Conservation (phyloP, 2,113 vertebrate genomes). For the Nerophis lumbriciformis region DNA sequence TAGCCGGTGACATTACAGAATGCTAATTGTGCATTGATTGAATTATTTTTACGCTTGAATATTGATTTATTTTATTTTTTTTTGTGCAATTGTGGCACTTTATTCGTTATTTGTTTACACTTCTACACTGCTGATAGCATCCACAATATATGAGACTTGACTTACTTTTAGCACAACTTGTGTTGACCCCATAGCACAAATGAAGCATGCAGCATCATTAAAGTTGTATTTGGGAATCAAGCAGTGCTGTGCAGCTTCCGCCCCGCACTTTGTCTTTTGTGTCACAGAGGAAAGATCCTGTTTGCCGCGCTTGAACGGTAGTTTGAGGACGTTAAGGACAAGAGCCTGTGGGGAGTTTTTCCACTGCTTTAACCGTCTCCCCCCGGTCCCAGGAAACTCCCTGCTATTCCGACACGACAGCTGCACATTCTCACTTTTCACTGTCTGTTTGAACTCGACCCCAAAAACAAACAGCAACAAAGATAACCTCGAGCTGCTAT, state of each 20-base stretch:
- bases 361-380: slow-evolving; percentile 41
- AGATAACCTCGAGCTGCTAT: background rate
- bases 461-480: slow-evolving; percentile 10
- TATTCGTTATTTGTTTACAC: too few relatives aligned
- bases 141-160: too few relatives aligned
- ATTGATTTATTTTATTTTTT: too few relatives aligned
- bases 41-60: too few relatives aligned
- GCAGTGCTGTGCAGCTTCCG: background rate
- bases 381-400: slow-evolving; percentile 61
- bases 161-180: too few relatives aligned
- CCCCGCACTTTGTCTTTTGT: slow-evolving; percentile 45
- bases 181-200: too few relatives aligned
- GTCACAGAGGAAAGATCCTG: slow-evolving; percentile 11
- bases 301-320: slow-evolving; percentile 18
- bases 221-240: background rate
- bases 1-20: too few relatives aligned
- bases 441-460: slow-evolving; percentile 38
- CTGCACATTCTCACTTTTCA: slow-evolving; percentile 57
- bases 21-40: too few relatives aligned
- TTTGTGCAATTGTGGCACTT: too few relatives aligned
- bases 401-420: slow-evolving; percentile 52
- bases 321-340: slow-evolving; percentile 33
- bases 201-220: background rate
- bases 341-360: slow-evolving; percentile 48
- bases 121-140: too few relatives aligned